Percentiles rank a stretch among this genome's conserved stretches.
phyloP scores from a whole-genome alignment of 1,140 invertebrate genomes.

The Aphis gossypii region DNA sequence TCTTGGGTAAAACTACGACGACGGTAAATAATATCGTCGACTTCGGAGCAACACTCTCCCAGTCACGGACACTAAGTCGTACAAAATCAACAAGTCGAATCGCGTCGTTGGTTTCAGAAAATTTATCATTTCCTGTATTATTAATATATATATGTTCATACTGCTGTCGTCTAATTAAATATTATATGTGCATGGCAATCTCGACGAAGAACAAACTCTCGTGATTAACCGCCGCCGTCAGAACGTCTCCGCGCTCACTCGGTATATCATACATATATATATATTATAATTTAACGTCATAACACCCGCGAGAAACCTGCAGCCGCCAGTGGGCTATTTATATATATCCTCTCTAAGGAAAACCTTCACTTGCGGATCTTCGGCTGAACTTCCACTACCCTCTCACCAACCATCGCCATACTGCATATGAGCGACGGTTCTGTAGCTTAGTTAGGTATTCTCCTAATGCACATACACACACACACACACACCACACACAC shows the following conservation, averaged over 20 bases:
- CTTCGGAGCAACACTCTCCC: not conserved
- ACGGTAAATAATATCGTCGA: not conserved
- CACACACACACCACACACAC: not conserved
- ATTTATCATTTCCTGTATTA: constrained; percentile 43
- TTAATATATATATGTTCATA: not conserved
- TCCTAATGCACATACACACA: not conserved
- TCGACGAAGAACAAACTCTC: constrained; percentile 1
- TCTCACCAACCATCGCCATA: not conserved
- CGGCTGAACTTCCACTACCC: not conserved
- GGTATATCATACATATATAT: not conserved
- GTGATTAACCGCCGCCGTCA: constrained; percentile 11
- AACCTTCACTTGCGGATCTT: not conserved
- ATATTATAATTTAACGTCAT: constrained; percentile 16
- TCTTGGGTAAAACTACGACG: not conserved
- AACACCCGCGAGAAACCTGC: not conserved
- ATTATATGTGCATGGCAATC: not conserved
- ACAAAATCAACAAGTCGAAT: constrained; percentile 37
- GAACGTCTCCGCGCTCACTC: not conserved
- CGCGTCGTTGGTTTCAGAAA: not conserved
- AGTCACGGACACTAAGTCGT: not conserved
- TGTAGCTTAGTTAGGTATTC: not conserved
- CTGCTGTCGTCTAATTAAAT: constrained; percentile 14
- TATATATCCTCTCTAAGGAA: not conserved
- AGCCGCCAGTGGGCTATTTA: not conserved
- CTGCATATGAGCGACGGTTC: not conserved